phyloP scores from a whole-genome alignment of 2,888 invertebrate genomes.

The Lagria hirta region DNA sequence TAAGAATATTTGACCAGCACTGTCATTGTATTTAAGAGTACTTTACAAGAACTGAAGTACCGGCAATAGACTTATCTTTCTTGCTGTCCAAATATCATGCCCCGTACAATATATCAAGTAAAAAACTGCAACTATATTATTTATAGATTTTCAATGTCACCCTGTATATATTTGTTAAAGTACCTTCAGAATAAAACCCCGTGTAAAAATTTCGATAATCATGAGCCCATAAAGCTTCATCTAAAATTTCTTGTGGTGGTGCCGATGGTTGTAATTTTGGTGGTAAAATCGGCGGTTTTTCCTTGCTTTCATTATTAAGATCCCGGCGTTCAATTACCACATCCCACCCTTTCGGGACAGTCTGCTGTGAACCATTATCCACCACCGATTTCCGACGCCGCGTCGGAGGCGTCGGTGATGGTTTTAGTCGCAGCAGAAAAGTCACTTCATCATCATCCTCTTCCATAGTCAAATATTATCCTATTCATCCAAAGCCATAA shows the following conservation, averaged over 20 bases:
- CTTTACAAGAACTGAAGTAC: too few species aligned
- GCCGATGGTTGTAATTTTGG: conserved; percentile 47
- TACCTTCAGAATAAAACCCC: conserved; percentile 5
- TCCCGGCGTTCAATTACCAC: conserved; percentile 45
- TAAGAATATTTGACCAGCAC: too few species aligned
- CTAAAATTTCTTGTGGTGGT: conserved; percentile 44
- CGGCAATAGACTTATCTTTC: too few species aligned
- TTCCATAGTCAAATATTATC: too few species aligned
- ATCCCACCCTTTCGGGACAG: conserved; percentile 47
- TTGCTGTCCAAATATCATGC: too few species aligned
- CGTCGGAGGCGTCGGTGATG: conserved; percentile 48
- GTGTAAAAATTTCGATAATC: conserved; percentile 9
- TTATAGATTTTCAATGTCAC: too few species aligned
- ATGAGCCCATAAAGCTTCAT: conserved; percentile 32
- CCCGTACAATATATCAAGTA: too few species aligned
- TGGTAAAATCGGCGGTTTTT: conserved; percentile 35
- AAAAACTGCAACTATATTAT: too few species aligned
- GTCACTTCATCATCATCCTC: conserved; percentile 51
- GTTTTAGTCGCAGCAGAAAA: conserved; percentile 49
- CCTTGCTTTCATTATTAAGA: conserved; percentile 13
- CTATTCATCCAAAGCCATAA: too few species aligned
- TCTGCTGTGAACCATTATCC: conserved; percentile 28
- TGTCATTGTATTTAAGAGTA: too few species aligned
- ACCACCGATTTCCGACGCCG: conserved; percentile 40
- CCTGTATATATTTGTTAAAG: too few species aligned